These are phyloP conservation scores for Chromoteleia sp. DNA, from an alignment of 2,888 invertebrate species.

Conservation along the genomic window DNA sequence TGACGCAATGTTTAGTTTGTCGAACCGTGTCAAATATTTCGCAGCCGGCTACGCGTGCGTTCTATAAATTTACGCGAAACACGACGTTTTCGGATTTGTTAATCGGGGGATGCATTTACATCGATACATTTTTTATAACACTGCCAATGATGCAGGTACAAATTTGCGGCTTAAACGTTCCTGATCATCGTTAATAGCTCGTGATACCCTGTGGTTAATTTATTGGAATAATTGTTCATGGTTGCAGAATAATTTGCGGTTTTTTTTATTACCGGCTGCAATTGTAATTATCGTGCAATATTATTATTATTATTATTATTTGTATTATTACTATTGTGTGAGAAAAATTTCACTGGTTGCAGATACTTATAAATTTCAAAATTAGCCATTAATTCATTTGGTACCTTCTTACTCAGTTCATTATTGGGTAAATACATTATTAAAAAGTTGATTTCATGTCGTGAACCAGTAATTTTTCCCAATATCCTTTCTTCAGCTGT, in stretches of 20 bases:
- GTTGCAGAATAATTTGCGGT: constrained; percentile 5
- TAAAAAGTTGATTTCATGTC: too few species aligned
- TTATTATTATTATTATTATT: too few species aligned
- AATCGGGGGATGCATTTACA: background rate
- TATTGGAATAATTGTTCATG: background rate
- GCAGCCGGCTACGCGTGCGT: background rate
- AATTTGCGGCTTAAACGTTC: constrained; percentile 18
- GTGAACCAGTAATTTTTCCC: too few species aligned
- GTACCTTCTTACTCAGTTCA: too few species aligned
- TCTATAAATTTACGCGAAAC: background rate
- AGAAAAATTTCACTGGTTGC: too few species aligned
- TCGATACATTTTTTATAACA: background rate
- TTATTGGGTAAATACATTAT: too few species aligned
- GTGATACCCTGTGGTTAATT: constrained; percentile 1
- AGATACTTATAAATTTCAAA: too few species aligned
- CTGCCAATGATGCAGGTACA: background rate
- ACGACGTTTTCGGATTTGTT: background rate
- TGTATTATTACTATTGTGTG: too few species aligned
- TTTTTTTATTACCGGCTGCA: background rate
- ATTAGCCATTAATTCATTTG: too few species aligned
- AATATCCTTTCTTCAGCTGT: too few species aligned
- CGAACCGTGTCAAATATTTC: constrained; percentile 39
- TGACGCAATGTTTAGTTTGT: constrained; percentile 40
- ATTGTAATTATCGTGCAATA: background rate
- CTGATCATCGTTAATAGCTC: constrained; percentile 7